These are phyloP conservation scores for Psophia crepitans DNA, from an alignment of 2,113 vertebrate species.

Conservation along the genomic window DNA sequence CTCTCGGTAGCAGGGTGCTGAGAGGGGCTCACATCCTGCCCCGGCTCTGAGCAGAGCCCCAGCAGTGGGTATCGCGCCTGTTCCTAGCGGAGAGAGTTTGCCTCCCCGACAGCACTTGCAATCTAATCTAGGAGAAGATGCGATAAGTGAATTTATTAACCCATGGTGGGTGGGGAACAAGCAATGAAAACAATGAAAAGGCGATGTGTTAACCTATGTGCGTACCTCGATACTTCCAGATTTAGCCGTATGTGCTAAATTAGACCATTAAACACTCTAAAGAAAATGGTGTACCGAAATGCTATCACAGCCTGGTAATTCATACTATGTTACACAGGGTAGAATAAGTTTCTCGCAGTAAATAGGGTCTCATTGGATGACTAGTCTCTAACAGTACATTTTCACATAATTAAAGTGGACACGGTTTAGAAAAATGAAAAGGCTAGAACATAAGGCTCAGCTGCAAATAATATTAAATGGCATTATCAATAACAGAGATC, in stretches of 20 bases:
- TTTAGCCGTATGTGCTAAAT: slow-evolving; percentile 14
- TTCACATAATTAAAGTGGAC: slow-evolving; percentile 74
- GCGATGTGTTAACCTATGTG: neutral
- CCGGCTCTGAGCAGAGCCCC: neutral
- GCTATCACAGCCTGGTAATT: slow-evolving; percentile 32
- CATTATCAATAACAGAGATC: slow-evolving; percentile 76
- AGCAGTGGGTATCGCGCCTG: too few species aligned
- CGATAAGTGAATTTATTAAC: slow-evolving; percentile 7
- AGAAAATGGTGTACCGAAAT: slow-evolving; percentile 35
- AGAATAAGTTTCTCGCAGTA: slow-evolving; percentile 42
- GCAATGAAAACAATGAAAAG: slow-evolving; percentile 13
- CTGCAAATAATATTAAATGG: slow-evolving; percentile 68
- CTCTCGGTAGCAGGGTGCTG: neutral
- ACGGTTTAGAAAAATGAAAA: slow-evolving; percentile 62
- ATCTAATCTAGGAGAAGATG: neutral
- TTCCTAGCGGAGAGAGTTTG: neutral
- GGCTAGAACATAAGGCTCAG: slow-evolving; percentile 58
- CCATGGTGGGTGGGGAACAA: neutral
- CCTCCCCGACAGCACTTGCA: neutral
- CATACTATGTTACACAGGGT: neutral
- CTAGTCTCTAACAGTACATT: slow-evolving; percentile 48
- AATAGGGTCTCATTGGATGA: slow-evolving; percentile 52
- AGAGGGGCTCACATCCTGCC: neutral
- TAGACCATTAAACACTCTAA: slow-evolving; percentile 57
- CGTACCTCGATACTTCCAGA: neutral